Evolutionary conservation across 2,888 invertebrate genomes (phyloP).

Genomic region (Tenthredo amoena): DNA sequence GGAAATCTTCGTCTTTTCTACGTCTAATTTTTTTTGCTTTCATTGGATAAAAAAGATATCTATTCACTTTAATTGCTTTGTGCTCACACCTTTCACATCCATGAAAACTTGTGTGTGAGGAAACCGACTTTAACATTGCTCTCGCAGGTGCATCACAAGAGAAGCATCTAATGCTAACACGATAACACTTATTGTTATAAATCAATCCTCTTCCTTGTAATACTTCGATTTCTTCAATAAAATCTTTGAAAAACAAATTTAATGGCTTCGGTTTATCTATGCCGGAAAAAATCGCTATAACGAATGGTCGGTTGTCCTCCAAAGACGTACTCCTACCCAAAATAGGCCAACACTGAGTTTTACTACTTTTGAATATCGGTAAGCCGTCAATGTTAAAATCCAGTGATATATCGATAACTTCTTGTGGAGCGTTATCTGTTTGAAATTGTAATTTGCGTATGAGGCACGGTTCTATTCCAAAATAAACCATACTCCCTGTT

Average conservation of each 20-base stretch:
- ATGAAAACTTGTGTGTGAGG: neutral
- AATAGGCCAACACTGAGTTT: constrained; percentile 7
- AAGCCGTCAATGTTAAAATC: neutral
- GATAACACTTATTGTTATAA: neutral
- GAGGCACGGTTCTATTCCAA: neutral
- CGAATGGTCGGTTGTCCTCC: neutral
- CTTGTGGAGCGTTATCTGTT: neutral
- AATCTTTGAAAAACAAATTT: neutral
- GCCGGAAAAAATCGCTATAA: neutral
- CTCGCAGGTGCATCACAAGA: constrained; percentile 1
- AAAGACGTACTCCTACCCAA: neutral
- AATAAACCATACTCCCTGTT: neutral
- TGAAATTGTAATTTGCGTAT: neutral
- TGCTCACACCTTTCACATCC: constrained; percentile 4
- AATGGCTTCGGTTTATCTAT: neutral
- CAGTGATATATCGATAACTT: neutral
- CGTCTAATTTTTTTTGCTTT: neutral
- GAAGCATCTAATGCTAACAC: neutral
- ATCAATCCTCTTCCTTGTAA: neutral
- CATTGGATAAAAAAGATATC: neutral
- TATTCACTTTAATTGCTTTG: neutral
- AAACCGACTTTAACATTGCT: neutral
- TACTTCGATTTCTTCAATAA: neutral
- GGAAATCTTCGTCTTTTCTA: neutral
- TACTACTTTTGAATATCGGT: constrained; percentile 4